Base-by-base conservation (phyloP, 2,888 invertebrate species). In the Acleris cristana region DNA sequence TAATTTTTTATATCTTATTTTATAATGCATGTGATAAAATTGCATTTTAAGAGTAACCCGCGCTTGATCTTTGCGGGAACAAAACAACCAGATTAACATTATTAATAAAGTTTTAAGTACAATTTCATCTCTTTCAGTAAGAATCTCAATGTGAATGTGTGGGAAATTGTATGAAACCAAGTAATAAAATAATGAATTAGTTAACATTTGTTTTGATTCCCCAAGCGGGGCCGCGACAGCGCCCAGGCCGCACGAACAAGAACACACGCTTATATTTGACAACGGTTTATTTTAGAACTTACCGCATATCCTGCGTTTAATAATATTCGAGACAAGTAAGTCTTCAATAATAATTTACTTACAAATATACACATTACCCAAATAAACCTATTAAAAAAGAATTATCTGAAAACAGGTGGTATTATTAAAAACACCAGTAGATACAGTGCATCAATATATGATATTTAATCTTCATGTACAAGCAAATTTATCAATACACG, bases 391-490 rank as follows among this genome's bases (percentile, higher is more conserved):
- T 80, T 83, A 86, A 86, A 88, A 85, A 86, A 85, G 77, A 81
- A 81, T 80, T 76, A 74, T 71, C 77, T 77, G 76, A 79, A 86
- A 85, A 87, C 82, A 87, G 91, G 90, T 88, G 89, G 90, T 85
- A 87, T 85, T 86, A 86, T 89, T 90, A 90, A 92, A 92, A 92
- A 90, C 89, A 89, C 90, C 90, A 89, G 86, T 82, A 82, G 83
- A 80, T 90, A 94, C 94, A 94, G 95, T 95, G 95, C 95, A 95
- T 95, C 95, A 95, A 95, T 95, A 95, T 95, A 95, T 94, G 93
- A 94, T 95, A 95, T 95, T 94, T 94, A 95, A 95, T 95, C 94
- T 95, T 95, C 95, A 95, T 95, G 94, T 95, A 95, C 95, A 95
- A 95, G 95, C 95, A 94, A 94, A 89, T 94, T 94, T 94, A 94